Percentiles rank a stretch among this genome's conserved stretches.
These are phyloP conservation scores for Euplexia lucipara DNA, from an alignment of 2,888 invertebrate species.

Conservation along the genomic window DNA sequence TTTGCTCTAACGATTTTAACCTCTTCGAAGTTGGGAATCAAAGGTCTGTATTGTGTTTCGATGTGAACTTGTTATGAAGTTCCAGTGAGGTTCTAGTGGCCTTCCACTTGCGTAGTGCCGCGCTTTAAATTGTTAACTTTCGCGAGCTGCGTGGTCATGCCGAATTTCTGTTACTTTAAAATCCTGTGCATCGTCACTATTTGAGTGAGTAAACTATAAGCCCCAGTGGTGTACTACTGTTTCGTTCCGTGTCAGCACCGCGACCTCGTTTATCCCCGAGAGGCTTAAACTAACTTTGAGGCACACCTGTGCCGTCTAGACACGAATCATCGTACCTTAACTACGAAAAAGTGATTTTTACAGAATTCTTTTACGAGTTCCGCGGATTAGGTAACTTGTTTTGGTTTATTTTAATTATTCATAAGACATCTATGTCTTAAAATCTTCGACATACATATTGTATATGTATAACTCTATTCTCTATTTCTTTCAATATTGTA, in stretches of 20 bases:
- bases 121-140: conserved; percentile 1
- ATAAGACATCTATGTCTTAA: background rate
- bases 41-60: conserved; percentile 24
- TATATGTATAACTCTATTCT: no score
- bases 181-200: background rate
- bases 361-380: conserved; percentile 11
- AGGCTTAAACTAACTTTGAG: conserved; percentile 51
- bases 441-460: no score
- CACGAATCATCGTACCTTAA: conserved; percentile 35
- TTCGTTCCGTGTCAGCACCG: conserved; percentile 47
- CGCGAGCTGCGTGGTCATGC: background rate
- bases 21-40: conserved; percentile 28
- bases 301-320: conserved; percentile 53
- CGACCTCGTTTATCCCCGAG: conserved; percentile 48
- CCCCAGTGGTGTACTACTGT: background rate
- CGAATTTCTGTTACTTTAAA: background rate
- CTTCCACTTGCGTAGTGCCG: background rate
- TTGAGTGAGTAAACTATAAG: conserved; percentile 9
- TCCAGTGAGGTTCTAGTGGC: background rate
- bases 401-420: background rate
- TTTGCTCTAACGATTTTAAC: conserved; percentile 48
- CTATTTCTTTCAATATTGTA: no score
- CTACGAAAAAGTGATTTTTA: conserved; percentile 47
- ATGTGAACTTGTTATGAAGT: conserved; percentile 14
- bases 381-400: conserved; percentile 11